Base-by-base conservation (phyloP, 2,888 invertebrate species). In the Petrolisthes cinctipes region DNA sequence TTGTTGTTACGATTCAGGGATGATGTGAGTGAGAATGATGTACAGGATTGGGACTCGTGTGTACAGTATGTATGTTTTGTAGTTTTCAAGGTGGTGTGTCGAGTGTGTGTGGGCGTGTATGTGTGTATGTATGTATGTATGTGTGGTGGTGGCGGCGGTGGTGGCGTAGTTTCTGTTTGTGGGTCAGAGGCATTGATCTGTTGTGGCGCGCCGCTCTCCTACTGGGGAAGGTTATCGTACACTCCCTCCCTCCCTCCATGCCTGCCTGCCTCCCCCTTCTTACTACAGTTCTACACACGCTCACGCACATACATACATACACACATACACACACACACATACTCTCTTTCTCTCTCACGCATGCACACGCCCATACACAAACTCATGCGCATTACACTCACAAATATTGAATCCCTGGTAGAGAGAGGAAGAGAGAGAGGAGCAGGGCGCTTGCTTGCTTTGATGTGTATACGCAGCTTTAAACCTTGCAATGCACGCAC, bases 161-260 rank as follows among this genome's bases (percentile, higher is more conserved):
- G 66, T 68, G 82, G 37, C 37, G 37, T 37, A 37, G 37, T 37
- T 82, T 82, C 66, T 82, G 82, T 82, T 82, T 68, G 82, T 82
- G 82, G 82, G 82, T 82, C 82, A 82, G 17, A 51, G 68, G 68
- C 82, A 82, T 82, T 82, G 82, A 82, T 82, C 82, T 82, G 82
- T 82, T 82, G 82, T 83, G 83, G 83, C 76, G 83, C 71, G 73
- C 23, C 51, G 57, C 51, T 57, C 23, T 71, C 54, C 73, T 54
- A 17, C 51, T 57, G 76, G 37, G n/a, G 56, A 6, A 57, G 78
- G 14, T 4, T 5, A 5, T 73, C 57, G 83, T 75, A 56, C 61
- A 81, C 81, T 66, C 81, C 81, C 81, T 23, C 81, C 61, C 37
- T 23, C 53, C 66, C 37, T 20, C 23, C 57, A 51, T 78, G n/a